Evolutionary conservation across 2,888 invertebrate species (phyloP).

Genomic region (Caenorhabditis uteleia): DNA sequence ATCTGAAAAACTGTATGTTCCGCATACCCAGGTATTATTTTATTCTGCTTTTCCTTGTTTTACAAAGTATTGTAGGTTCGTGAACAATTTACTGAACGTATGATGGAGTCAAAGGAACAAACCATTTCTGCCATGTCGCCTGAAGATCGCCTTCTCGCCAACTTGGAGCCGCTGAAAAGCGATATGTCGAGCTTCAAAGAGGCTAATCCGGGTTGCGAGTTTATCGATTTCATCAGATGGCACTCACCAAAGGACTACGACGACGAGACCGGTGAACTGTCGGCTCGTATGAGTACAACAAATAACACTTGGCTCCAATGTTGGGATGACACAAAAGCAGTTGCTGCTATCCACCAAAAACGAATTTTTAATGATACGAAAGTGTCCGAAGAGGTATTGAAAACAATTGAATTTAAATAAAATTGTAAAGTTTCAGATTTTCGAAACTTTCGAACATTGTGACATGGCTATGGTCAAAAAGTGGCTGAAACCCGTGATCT

Average conservation of each 20-base stretch:
- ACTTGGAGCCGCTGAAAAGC: slow-evolving; percentile 90
- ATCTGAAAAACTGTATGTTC: slow-evolving; percentile 81
- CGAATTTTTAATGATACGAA: slow-evolving; percentile 92
- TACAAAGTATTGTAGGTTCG: slow-evolving; percentile 78
- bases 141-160: slow-evolving; percentile 87
- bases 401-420: no score
- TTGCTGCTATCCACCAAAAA: slow-evolving; percentile 86
- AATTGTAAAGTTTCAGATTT: slow-evolving; percentile 17
- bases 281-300: slow-evolving; percentile 78
- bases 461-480: slow-evolving; percentile 22
- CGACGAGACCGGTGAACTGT: slow-evolving; percentile 71
- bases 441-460: slow-evolving; percentile 30
- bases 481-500: slow-evolving; percentile 32
- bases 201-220: slow-evolving; percentile 87
- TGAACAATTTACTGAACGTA: slow-evolving; percentile 95
- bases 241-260: slow-evolving; percentile 96
- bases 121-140: no score
- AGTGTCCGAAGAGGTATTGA: slow-evolving; percentile 85
- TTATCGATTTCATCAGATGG: slow-evolving; percentile 97
- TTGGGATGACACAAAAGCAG: slow-evolving; percentile 87
- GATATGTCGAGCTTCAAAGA: slow-evolving; percentile 99
- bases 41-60: not conserved
- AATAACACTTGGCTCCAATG: slow-evolving; percentile 91
- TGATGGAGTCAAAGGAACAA: slow-evolving; percentile 90
- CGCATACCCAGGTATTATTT: slow-evolving; percentile 77